Evolutionary conservation across 2,888 invertebrate genomes (phyloP).

Genomic region (Euphydryas editha): DNA sequence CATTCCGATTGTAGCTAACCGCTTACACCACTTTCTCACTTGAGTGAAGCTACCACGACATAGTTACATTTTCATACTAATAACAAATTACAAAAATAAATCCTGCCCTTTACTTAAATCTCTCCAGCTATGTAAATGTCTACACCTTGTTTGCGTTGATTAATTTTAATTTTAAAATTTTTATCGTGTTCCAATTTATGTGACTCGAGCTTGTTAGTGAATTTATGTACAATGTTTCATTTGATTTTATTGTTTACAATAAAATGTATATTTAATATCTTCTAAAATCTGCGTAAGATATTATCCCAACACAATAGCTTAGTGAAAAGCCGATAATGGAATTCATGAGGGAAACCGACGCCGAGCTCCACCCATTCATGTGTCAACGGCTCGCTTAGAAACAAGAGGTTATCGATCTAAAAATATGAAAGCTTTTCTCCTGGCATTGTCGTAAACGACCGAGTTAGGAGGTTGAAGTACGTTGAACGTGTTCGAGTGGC

Average conservation of each 20-base stretch:
- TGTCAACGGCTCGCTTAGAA: slow-evolving; percentile 67
- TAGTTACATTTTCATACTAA: slow-evolving; percentile 46
- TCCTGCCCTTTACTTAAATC: slow-evolving; percentile 22
- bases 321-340: slow-evolving; percentile 56
- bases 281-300: slow-evolving; percentile 27
- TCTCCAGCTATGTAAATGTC: slow-evolving; percentile 27
- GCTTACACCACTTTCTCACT: slow-evolving; percentile 55
- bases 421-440: slow-evolving; percentile 70
- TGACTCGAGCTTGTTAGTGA: slow-evolving; percentile 3
- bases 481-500: slow-evolving; percentile 73
- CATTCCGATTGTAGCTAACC: slow-evolving; percentile 59
- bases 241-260: neutral
- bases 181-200: slow-evolving; percentile 19
- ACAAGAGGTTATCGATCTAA: slow-evolving; percentile 52
- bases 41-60: slow-evolving; percentile 49
- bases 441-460: slow-evolving; percentile 70
- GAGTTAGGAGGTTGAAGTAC: slow-evolving; percentile 44
- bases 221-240: neutral
- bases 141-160: slow-evolving; percentile 25
- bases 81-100: slow-evolving; percentile 27
- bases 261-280: slow-evolving; percentile 14
- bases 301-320: slow-evolving; percentile 39
- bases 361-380: slow-evolving; percentile 59
- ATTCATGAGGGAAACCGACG: slow-evolving; percentile 60
- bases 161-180: slow-evolving; percentile 28